Conservation (phyloP, 2,797 vertebrate genomes). For the Pseudomugil tenellus region DNA sequence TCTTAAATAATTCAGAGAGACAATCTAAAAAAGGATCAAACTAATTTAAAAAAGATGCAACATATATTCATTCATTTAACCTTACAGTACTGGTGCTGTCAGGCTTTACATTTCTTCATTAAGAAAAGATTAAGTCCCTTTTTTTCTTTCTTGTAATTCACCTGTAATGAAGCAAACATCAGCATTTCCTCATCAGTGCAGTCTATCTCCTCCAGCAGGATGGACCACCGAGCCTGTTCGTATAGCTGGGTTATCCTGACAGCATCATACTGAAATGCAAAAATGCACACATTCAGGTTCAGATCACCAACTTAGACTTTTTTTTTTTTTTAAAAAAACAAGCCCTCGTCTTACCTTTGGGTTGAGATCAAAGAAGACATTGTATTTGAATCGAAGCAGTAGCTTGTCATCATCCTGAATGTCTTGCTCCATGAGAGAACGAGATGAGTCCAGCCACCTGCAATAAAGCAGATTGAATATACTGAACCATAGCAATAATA, state of each 20-base stretch:
- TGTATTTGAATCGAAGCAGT: constrained; percentile 96
- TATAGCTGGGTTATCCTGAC: constrained; percentile 98
- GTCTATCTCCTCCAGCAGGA: constrained; percentile 95
- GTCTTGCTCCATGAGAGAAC: constrained; percentile 96
- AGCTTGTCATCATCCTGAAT: constrained; percentile 90
- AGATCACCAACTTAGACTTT: not conserved
- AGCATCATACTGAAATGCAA: constrained; percentile 88
- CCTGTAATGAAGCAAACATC: constrained; percentile 97
- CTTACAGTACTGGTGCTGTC: not conserved
- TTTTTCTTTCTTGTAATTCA: constrained; percentile 49
- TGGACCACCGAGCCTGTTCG: constrained; percentile 95
- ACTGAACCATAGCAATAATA: not conserved
- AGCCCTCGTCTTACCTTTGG: constrained; percentile 88
- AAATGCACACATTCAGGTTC: not conserved
- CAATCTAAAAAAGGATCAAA: too few relatives aligned
- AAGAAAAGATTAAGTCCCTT: not conserved
- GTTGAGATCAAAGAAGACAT: constrained; percentile 97
- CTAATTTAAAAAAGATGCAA: too few relatives aligned
- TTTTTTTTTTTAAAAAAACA: accelerated
- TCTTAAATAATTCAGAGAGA: not conserved
- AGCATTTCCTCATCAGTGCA: constrained; percentile 99
- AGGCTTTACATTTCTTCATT: not conserved
- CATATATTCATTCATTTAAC: not conserved
- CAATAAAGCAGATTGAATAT: constrained; percentile 6
- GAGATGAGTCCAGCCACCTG: constrained; percentile 97